Conservation (phyloP, 2,888 invertebrate species). For the Mythimna impura region DNA sequence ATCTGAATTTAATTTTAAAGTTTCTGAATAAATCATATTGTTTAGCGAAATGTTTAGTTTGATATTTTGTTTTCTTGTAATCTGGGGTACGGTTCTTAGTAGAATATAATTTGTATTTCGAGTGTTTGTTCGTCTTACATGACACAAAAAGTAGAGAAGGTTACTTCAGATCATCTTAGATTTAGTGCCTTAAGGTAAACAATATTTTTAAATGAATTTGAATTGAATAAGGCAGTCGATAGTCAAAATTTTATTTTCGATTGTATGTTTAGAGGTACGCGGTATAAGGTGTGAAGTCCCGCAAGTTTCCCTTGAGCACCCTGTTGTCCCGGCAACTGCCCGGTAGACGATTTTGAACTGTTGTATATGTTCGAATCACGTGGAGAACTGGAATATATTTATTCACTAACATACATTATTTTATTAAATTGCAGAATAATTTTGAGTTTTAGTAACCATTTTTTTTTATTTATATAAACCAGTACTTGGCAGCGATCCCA, state of each 20-base stretch:
- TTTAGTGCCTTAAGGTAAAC: not conserved
- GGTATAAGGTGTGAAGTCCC: no score
- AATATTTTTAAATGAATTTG: not conserved
- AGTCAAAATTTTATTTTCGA: not conserved
- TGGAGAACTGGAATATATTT: not conserved
- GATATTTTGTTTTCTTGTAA: conserved; percentile 19
- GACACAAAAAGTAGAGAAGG: no score
- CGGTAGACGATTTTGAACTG: no score
- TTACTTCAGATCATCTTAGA: not conserved
- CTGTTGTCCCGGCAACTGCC: no score
- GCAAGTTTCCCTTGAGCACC: no score
- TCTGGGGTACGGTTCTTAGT: not conserved
- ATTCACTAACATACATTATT: not conserved
- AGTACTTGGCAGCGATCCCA: no score
- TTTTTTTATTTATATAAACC: not conserved
- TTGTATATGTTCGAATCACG: no score
- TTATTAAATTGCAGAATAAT: not conserved
- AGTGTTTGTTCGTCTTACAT: not conserved
- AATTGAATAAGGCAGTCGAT: not conserved
- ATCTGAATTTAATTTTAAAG: conserved; percentile 57
- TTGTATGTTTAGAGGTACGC: not conserved
- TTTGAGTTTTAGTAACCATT: not conserved
- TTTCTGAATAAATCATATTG: conserved; percentile 49
- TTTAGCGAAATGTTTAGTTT: conserved; percentile 32
- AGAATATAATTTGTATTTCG: not conserved